Evolutionary conservation across 1,140 invertebrate genomes (phyloP).

Genomic region (Lethocerus indicus): DNA sequence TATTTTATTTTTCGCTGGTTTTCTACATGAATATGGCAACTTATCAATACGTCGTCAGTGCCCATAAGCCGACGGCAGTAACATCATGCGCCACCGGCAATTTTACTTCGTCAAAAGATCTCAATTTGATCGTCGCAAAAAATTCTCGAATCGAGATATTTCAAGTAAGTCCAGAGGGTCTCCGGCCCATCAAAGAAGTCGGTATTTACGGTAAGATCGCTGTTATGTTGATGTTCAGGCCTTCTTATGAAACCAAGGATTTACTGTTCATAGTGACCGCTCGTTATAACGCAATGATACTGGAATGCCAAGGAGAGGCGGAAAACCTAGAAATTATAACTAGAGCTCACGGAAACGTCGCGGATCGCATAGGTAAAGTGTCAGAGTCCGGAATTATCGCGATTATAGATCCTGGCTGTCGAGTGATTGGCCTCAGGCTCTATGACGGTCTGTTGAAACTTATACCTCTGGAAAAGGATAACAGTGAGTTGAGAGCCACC

Average conservation of each 20-base stretch:
- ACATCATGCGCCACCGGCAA: constrained; percentile 92
- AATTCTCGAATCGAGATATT: constrained; percentile 92
- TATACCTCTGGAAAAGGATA: constrained; percentile 81
- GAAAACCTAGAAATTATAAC: constrained; percentile 83
- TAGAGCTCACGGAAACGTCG: constrained; percentile 89
- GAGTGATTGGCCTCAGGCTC: constrained; percentile 83
- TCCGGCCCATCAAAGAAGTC: constrained; percentile 88
- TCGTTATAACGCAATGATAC: constrained; percentile 91
- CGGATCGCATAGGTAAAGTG: constrained; percentile 72
- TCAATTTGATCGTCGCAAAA: constrained; percentile 92
- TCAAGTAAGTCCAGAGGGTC: constrained; percentile 87
- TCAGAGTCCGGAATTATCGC: constrained; percentile 89
- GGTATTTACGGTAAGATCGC: constrained; percentile 87
- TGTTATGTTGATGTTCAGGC: constrained; percentile 85
- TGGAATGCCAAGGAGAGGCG: constrained; percentile 67
- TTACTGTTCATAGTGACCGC: constrained; percentile 84
- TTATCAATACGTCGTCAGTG: constrained; percentile 93
- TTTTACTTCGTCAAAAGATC: constrained; percentile 82
- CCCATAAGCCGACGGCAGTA: constrained; percentile 93
- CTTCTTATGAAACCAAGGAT: constrained; percentile 85
- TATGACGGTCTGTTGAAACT: constrained; percentile 98
- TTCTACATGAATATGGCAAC: no score
- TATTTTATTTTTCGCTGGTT: no score
- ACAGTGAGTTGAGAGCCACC: constrained; percentile 82
- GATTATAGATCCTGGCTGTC: constrained; percentile 87